phyloP scores from a whole-genome alignment of 2,888 invertebrate species.

The Drosophila rubida region DNA sequence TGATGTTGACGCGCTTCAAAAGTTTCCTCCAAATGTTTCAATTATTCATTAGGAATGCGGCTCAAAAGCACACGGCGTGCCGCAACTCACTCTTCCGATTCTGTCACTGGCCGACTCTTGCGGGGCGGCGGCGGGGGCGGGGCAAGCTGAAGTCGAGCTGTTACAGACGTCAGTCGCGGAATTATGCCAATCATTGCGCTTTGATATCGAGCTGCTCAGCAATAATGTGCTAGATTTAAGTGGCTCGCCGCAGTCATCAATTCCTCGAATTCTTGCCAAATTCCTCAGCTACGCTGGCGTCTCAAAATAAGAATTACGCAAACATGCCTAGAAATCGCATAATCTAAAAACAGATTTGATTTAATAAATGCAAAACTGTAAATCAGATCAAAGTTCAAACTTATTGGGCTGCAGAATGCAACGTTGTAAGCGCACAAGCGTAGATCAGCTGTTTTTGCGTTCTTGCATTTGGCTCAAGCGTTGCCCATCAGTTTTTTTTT shows the following conservation, averaged over 20 bases:
- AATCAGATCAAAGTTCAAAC: no score
- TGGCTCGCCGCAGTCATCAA: no score
- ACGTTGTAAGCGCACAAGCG: not conserved
- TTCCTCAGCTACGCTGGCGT: no score
- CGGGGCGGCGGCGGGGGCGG: no score
- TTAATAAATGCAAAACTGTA: no score
- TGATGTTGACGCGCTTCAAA: constrained; percentile 43
- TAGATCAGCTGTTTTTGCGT: not conserved
- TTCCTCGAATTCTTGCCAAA: no score
- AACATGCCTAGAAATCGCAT: no score
- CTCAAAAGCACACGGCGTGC: constrained; percentile 11
- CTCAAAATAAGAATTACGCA: no score
- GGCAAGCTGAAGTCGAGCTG: not conserved
- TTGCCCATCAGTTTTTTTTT: constrained; percentile 6
- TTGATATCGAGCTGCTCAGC: no score
- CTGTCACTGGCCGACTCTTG: constrained; percentile 6
- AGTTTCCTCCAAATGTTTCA: constrained; percentile 43
- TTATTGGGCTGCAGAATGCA: not conserved
- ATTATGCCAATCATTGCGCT: constrained; percentile 2
- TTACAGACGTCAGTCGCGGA: constrained; percentile 1
- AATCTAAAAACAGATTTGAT: no score
- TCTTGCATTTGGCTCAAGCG: not conserved
- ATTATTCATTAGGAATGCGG: constrained; percentile 59
- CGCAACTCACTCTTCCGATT: constrained; percentile 8
- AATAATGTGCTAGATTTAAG: no score